phyloP scores from a whole-genome alignment of 2,888 invertebrate species.

The Timema podura region DNA sequence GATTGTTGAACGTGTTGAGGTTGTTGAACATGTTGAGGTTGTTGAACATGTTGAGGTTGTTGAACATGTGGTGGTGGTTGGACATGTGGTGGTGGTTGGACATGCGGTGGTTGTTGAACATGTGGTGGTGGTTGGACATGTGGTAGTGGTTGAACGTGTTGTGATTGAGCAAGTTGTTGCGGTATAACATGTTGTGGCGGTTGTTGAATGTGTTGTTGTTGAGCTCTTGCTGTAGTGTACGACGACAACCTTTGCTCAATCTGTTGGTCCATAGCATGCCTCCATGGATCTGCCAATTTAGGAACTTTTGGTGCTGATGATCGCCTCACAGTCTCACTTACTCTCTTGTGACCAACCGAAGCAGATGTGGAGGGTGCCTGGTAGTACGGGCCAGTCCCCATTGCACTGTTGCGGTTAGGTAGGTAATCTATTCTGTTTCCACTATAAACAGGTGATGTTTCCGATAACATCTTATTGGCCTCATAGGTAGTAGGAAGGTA shows the following conservation, averaged over 20 bases:
- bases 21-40: conserved; percentile 8
- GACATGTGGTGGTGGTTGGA: not conserved
- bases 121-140: conserved; percentile 2
- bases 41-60: conserved; percentile 5
- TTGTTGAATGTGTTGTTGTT: conserved; percentile 32
- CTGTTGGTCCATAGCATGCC: conserved; percentile 52
- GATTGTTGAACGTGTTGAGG: not conserved
- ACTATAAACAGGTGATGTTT: conserved; percentile 16
- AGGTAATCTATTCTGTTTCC: conserved; percentile 6
- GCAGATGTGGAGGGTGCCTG: conserved; percentile 4
- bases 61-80: conserved; percentile 15
- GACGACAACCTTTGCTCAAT: conserved; percentile 52
- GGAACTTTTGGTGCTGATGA: conserved; percentile 44
- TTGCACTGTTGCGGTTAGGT: not conserved
- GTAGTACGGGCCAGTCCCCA: not conserved
- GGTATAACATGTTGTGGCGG: conserved; percentile 4
- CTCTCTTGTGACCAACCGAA: conserved; percentile 23
- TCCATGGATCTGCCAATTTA: conserved; percentile 50
- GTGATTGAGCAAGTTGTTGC: conserved; percentile 10
- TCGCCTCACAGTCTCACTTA: conserved; percentile 15
- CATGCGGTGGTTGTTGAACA: not conserved
- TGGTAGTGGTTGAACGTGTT: not conserved
- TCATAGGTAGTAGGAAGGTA: conserved; percentile 22
- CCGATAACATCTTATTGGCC: conserved; percentile 17
- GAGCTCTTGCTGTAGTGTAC: conserved; percentile 37